These are phyloP conservation scores for Nycticryphes semicollaris DNA, from an alignment of 2,113 vertebrate species.

Conservation along the genomic window DNA sequence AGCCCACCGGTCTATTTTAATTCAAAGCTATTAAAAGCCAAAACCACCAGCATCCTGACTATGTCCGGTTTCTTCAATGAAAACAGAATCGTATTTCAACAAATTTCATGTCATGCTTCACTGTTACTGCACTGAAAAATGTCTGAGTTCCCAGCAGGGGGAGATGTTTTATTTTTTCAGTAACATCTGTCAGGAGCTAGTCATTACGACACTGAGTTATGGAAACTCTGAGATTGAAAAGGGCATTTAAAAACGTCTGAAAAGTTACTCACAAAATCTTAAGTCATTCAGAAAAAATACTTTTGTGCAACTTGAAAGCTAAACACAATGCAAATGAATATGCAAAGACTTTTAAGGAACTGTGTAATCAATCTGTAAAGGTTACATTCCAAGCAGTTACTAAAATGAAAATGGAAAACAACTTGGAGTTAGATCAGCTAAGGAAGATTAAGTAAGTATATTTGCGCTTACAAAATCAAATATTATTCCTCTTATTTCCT, in stretches of 20 bases:
- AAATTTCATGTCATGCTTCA: background rate
- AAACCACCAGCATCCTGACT: background rate
- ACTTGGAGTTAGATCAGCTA: background rate
- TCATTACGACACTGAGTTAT: background rate
- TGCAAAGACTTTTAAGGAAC: background rate
- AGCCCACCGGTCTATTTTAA: background rate
- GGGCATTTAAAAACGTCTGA: background rate
- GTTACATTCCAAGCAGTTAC: background rate
- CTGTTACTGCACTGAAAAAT: background rate
- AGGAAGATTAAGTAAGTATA: background rate
- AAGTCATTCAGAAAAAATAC: background rate
- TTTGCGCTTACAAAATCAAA: background rate
- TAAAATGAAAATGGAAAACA: background rate
- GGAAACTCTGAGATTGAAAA: background rate
- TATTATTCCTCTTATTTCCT: background rate
- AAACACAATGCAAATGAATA: background rate
- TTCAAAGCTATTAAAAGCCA: background rate
- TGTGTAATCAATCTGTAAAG: background rate
- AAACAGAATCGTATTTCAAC: background rate
- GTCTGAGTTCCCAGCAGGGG: constrained; percentile 34
- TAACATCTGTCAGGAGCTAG: background rate
- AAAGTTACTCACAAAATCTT: background rate
- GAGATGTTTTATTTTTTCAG: constrained; percentile 25
- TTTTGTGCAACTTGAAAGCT: background rate
- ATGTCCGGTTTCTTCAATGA: background rate